Evolutionary conservation across 2,113 vertebrate species (phyloP).

Genomic region (Ageneiosus marmoratus): DNA sequence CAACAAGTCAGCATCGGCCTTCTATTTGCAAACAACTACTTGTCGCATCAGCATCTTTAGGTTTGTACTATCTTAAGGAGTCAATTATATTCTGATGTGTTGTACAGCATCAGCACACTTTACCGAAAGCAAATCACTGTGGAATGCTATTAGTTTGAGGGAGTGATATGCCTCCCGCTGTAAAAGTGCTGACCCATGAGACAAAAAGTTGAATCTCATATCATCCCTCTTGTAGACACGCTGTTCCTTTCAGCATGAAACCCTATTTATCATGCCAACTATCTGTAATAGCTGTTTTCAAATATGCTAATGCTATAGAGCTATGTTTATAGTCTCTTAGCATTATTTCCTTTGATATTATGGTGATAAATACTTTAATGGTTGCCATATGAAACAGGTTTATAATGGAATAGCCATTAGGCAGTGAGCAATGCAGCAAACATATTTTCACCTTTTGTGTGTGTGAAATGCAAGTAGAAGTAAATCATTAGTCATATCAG

Average conservation of each 20-base stretch:
- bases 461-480: not conserved
- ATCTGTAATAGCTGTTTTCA: not conserved
- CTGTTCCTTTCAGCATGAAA: slow-evolving; percentile 10
- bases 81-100: slow-evolving; percentile 24
- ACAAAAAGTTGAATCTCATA: slow-evolving; percentile 17
- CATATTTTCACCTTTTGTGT: not conserved
- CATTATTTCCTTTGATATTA: slow-evolving; percentile 28
- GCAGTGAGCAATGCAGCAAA: slow-evolving; percentile 6
- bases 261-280: not conserved
- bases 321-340: not conserved
- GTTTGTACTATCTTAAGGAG: slow-evolving; percentile 20
- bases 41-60: slow-evolving; percentile 30
- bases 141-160: slow-evolving; percentile 32
- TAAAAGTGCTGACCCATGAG: slow-evolving; percentile 35
- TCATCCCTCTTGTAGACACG: slow-evolving; percentile 4
- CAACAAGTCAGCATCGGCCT: not conserved
- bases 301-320: slow-evolving; percentile 12
- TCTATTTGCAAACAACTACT: slow-evolving; percentile 4
- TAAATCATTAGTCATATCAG: slow-evolving; percentile 19
- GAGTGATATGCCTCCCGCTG: slow-evolving; percentile 18
- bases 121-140: not conserved
- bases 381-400: not conserved
- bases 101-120: slow-evolving; percentile 37
- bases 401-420: slow-evolving; percentile 19
- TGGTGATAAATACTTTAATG: not conserved